phyloP scores from a whole-genome alignment of 2,888 invertebrate species.

The Drosophila rellima region DNA sequence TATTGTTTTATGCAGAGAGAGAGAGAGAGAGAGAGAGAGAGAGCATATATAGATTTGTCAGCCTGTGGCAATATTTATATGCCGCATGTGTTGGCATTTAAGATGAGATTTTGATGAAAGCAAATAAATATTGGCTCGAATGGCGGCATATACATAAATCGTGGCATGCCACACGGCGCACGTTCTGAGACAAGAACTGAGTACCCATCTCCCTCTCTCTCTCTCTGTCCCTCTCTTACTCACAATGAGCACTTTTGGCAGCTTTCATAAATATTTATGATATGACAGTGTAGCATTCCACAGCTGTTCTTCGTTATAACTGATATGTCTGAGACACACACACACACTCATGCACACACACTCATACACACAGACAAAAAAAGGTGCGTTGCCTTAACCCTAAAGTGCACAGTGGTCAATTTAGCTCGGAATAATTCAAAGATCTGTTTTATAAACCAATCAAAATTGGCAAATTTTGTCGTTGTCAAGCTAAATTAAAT shows the following conservation, averaged over 20 bases:
- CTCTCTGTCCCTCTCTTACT: background rate
- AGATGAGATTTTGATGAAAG: conserved; percentile 76
- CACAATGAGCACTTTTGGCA: conserved; percentile 45
- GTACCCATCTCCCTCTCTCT: background rate
- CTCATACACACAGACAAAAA: background rate
- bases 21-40: conserved; percentile 21
- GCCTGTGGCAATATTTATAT: conserved; percentile 46
- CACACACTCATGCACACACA: conserved; percentile 1
- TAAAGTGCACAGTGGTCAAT: conserved; percentile 2
- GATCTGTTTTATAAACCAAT: too few relatives aligned
- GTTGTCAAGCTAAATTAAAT: too few relatives aligned
- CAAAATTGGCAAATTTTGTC: too few relatives aligned
- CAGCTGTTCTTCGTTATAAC: conserved; percentile 50
- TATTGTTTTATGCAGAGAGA: background rate
- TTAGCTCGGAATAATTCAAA: background rate
- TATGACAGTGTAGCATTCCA: conserved; percentile 44
- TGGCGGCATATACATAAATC: conserved; percentile 54
- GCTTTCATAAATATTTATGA: conserved; percentile 78
- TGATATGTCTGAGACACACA: conserved; percentile 42
- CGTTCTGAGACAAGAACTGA: conserved; percentile 40
- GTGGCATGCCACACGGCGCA: conserved; percentile 63
- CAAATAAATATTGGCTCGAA: conserved; percentile 60
- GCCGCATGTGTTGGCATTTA: conserved; percentile 75
- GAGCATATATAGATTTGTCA: conserved; percentile 32
- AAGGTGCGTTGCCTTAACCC: conserved; percentile 52